Evolutionary conservation across 2,888 invertebrate species (phyloP), one percentile per base, ranked within the genome.

Genomic region (Fragum whitleyi): DNA sequence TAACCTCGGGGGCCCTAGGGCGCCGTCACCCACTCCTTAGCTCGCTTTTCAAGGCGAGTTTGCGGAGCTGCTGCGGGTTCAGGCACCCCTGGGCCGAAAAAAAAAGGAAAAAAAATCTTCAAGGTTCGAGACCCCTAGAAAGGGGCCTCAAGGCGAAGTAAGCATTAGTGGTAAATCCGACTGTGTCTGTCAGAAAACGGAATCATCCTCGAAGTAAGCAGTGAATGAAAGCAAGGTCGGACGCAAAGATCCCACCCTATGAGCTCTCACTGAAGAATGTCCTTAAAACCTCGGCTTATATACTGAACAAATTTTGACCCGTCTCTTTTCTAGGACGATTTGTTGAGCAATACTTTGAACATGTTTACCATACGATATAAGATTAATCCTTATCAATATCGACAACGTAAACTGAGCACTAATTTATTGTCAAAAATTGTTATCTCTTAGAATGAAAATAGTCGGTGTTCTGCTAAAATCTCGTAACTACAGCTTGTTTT

Each of bases 161-260:
- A 62, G 62, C 62, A 62, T 57, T 57, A 36, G 62, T 62, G 32
- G n/a, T n/a, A n/a, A 32, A 32, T 26, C 26, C 26, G 26, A 47
- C 7, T 47, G 26, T 16, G 62, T 19, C 59, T 36, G 62, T 21
- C 5, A 14, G 32, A 32, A 3, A 19, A 28, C 14, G 32, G 9
- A 47, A 9, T 19, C 62, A 62, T 62, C n/a, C 9, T 62, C 62
- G 62, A 62, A 62, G 62, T 62, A 62, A 62, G 62, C 62, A 62
- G 21, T 62, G 62, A 62, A 62, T 62, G 62, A 62, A 62, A 62
- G 62, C 62, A 62, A 62, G 62, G 62, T 28, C 26, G 62, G 62
- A 62, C 36, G 9, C 62, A 19, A n/a, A 62, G 62, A 62, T 62
- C 62, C 62, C 32, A 62, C 62, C 62, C 32, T 16, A n/a, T 28